These are phyloP conservation scores for Diachasmimorpha longicaudata DNA, from an alignment of 1,140 invertebrate species.

Conservation along the genomic window DNA sequence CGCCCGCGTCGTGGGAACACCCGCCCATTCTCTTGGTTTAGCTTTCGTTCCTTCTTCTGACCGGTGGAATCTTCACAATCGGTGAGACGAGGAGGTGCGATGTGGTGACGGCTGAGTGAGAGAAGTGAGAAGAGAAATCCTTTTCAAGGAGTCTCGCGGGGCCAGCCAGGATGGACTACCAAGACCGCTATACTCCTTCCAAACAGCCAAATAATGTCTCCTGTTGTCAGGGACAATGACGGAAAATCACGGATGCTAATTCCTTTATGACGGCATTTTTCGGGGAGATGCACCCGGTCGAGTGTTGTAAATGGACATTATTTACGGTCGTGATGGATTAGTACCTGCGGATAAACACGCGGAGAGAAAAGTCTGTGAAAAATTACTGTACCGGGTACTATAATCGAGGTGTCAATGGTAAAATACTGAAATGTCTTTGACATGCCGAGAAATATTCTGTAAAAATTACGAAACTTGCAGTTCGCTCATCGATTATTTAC, in stretches of 20 bases:
- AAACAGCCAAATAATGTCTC: slow-evolving; percentile 45
- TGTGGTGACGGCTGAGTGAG: background rate
- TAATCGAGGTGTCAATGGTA: too few species aligned
- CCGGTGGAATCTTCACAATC: slow-evolving; percentile 25
- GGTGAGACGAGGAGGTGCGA: background rate
- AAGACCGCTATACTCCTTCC: slow-evolving; percentile 11
- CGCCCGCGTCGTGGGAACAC: slow-evolving; percentile 10
- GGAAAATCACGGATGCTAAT: slow-evolving; percentile 40
- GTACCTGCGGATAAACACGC: background rate
- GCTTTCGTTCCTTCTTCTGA: slow-evolving; percentile 24
- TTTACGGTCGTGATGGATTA: slow-evolving; percentile 8
- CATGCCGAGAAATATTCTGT: too few species aligned
- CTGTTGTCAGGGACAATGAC: slow-evolving; percentile 39
- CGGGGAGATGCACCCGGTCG: background rate
- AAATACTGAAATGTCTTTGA: too few species aligned
- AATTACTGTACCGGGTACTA: too few species aligned
- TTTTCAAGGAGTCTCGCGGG: slow-evolving; percentile 21
- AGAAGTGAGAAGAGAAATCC: background rate
- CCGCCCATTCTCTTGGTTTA: slow-evolving; percentile 26
- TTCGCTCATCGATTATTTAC: too few species aligned
- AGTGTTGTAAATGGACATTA: slow-evolving; percentile 7
- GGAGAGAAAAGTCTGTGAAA: too few species aligned
- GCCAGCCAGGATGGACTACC: background rate
- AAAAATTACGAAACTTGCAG: too few species aligned
- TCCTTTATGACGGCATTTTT: slow-evolving; percentile 36